Conservation (phyloP, 2,113 vertebrate species). For the Phasianus colchicus region DNA sequence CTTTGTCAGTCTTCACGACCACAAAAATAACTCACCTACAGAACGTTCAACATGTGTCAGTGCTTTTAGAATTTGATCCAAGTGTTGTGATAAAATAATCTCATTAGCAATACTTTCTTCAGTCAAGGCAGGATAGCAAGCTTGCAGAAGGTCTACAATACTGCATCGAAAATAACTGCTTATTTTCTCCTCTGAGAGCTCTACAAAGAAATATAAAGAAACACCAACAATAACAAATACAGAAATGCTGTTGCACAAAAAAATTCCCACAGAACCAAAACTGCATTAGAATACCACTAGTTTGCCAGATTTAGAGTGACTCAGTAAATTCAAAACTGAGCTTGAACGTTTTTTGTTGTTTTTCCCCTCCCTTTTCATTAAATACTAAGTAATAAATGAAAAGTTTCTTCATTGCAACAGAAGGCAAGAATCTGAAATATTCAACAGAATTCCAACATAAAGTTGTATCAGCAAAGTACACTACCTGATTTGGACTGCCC, state of each 20-base stretch:
- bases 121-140: slow-evolving; percentile 82
- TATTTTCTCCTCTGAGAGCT: slow-evolving; percentile 77
- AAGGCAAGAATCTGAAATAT: not conserved
- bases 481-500: slow-evolving; percentile 85
- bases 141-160: slow-evolving; percentile 87
- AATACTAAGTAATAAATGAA: not conserved
- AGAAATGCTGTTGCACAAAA: not conserved
- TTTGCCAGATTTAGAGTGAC: not conserved
- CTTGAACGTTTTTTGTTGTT: not conserved
- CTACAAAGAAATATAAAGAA: slow-evolving; percentile 56
- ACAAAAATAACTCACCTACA: slow-evolving; percentile 79
- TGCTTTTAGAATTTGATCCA: slow-evolving; percentile 82
- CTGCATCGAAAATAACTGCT: slow-evolving; percentile 83
- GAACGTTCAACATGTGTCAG: slow-evolving; percentile 77
- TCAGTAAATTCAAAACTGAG: not conserved
- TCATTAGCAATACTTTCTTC: slow-evolving; percentile 85
- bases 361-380: not conserved
- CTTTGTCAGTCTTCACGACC: not conserved
- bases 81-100: slow-evolving; percentile 79
- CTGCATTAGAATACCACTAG: not conserved
- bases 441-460: not conserved
- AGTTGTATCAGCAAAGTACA: not conserved
- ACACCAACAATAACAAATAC: not conserved
- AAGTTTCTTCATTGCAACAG: not conserved
- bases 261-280: not conserved